Conservation (phyloP, 2,797 vertebrate species). For the Propithecus perrieri region DNA sequence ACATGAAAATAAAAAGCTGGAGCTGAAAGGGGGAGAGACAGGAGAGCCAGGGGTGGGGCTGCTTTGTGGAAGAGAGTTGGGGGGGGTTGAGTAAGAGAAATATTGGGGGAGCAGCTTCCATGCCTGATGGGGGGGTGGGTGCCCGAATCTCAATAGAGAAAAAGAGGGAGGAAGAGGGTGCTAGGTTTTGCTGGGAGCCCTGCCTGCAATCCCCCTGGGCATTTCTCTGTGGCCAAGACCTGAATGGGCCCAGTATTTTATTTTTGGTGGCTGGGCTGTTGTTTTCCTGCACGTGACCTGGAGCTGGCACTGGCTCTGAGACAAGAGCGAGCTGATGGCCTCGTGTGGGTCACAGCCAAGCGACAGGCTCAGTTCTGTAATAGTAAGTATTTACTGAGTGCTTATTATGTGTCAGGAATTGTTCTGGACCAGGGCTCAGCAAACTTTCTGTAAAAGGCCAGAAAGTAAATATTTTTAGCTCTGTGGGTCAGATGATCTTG, state of each 20-base stretch:
- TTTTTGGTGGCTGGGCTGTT: slow-evolving; percentile 50
- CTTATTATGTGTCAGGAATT: not conserved
- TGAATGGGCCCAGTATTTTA: slow-evolving; percentile 34
- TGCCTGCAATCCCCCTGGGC: not conserved
- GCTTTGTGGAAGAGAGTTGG: not conserved
- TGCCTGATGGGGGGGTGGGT: fast-evolving
- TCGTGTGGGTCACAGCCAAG: not conserved
- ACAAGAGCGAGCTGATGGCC: not conserved
- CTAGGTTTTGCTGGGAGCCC: not conserved
- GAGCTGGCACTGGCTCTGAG: not conserved
- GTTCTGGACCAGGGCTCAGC: not conserved
- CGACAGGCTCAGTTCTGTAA: not conserved
- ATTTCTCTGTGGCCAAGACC: not conserved
- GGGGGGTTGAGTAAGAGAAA: not conserved
- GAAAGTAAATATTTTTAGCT: not conserved
- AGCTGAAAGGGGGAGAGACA: not conserved
- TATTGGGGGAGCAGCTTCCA: not conserved
- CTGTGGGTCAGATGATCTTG: no score
- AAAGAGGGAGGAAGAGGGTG: not conserved
- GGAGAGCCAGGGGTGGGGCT: not conserved
- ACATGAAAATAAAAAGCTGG: not conserved
- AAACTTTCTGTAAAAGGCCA: not conserved
- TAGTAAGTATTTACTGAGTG: not conserved
- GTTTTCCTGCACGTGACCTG: slow-evolving; percentile 35
- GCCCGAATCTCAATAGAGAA: not conserved